Percentiles rank a stretch among this genome's conserved stretches.
phyloP scores from a whole-genome alignment of 2,888 invertebrate species.

The Bombylius discolor region DNA sequence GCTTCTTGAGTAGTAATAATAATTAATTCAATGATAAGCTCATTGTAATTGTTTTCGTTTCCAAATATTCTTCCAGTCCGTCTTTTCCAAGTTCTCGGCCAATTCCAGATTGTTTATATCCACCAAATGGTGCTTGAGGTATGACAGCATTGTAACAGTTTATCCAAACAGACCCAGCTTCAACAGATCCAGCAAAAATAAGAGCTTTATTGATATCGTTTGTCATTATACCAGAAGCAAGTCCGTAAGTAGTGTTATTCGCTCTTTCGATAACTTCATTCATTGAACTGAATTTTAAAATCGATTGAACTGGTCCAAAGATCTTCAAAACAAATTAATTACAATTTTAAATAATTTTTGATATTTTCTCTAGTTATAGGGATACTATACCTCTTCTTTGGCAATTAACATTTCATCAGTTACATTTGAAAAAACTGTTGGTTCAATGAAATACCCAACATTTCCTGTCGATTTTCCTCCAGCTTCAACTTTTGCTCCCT shows the following conservation, averaged over 20 bases:
- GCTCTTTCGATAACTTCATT: conserved; percentile 73
- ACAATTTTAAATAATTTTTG: background rate
- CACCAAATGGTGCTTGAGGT: conserved; percentile 74
- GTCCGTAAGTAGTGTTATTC: conserved; percentile 65
- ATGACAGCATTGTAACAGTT: conserved; percentile 37
- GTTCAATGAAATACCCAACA: conserved; percentile 62
- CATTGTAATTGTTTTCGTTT: conserved; percentile 63
- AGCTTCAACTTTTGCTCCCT: conserved; percentile 63
- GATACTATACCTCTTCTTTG: conserved; percentile 49
- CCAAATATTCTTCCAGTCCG: conserved; percentile 62
- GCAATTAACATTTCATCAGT: conserved; percentile 65
- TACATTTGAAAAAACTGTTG: conserved; percentile 68
- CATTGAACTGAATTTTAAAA: conserved; percentile 57
- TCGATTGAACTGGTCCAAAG: conserved; percentile 80
- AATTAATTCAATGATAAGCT: conserved; percentile 22
- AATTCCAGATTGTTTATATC: conserved; percentile 74
- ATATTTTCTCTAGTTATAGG: background rate
- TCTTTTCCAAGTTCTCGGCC: conserved; percentile 76
- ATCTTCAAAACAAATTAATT: conserved; percentile 43
- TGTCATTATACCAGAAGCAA: conserved; percentile 73
- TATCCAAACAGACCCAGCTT: conserved; percentile 71
- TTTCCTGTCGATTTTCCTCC: conserved; percentile 60
- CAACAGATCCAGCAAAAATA: conserved; percentile 55
- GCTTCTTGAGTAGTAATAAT: background rate
- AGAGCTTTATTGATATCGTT: conserved; percentile 65